Conservation (phyloP, 2,113 vertebrate species). For the Macrotis lagotis region DNA sequence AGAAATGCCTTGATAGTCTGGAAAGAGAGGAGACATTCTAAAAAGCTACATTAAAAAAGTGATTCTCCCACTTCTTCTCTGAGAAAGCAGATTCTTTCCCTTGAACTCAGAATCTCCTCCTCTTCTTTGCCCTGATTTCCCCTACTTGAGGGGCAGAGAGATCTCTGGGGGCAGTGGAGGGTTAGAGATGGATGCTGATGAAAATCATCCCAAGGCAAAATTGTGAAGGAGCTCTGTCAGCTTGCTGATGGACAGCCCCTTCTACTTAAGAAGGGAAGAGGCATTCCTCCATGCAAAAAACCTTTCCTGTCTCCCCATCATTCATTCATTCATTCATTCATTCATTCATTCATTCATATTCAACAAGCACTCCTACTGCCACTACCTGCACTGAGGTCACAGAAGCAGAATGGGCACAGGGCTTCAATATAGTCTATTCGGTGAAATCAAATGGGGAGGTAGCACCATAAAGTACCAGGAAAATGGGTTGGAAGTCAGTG, state of each 20-base stretch:
- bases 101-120: background rate
- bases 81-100: background rate
- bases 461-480: background rate
- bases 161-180: background rate
- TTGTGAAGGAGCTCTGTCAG: background rate
- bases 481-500: background rate
- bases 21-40: background rate
- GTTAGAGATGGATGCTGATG: background rate
- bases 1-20: background rate
- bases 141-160: background rate
- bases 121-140: background rate
- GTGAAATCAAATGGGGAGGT: background rate
- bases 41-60: background rate
- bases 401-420: background rate
- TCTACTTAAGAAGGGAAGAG: background rate
- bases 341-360: background rate
- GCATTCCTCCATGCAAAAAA: background rate
- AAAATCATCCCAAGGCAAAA: background rate
- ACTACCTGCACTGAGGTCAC: background rate
- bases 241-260: background rate
- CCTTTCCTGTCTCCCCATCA: background rate
- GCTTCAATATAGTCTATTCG: background rate
- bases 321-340: background rate
- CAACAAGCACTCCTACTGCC: background rate
- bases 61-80: background rate